Base-by-base conservation (phyloP, 2,113 vertebrate genomes). In the Bubo bubo region DNA sequence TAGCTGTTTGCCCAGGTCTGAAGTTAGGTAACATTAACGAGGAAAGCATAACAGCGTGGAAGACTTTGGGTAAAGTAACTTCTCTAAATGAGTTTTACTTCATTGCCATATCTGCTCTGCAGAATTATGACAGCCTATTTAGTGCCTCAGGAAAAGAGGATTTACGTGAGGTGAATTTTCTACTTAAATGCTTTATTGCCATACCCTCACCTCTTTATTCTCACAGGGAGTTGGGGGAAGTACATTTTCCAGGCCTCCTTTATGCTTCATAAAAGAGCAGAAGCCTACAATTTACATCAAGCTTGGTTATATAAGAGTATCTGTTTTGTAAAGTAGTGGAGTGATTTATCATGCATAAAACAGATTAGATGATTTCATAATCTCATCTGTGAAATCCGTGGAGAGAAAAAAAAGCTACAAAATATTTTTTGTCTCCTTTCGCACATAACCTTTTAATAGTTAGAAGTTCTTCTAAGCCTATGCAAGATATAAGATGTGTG, bases 301-400 rank as follows among this genome's bases (percentile, higher is more conserved):
- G n/a, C 89, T 79, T 41, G 14, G 52, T 96, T 97, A 96, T 87
- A 9, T 97, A 93, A 96, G 49, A 14, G 35, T 82, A 90, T 87
- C 80, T 91, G 64, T 88, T 94, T 74, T 87, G 34, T 94, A 41
- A 86, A 95, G 62, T 60, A 60, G 10, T 5, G 23, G 79, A 94
- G 68, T 94, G 89, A 79, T 96, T 94, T 96, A 91, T 90, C 87
- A 68, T 93, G 73, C 80, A 56, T 95, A 87, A 96, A 97, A 91
- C 62, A 94, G 94, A 97, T 96, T 88, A 95, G 83, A 79, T 87
- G 39, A 87, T 90, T 94, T 93, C 49, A 53, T 96, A 93, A 97
- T 87, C 91, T 88, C 82, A 93, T 95, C 79, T 90, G 53, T 87
- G 77, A 79, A 93, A 85, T 82, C 30, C 90, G 56, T 89, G 49